Conservation (phyloP, 1,140 invertebrate species). For the Drosophila bocqueti region DNA sequence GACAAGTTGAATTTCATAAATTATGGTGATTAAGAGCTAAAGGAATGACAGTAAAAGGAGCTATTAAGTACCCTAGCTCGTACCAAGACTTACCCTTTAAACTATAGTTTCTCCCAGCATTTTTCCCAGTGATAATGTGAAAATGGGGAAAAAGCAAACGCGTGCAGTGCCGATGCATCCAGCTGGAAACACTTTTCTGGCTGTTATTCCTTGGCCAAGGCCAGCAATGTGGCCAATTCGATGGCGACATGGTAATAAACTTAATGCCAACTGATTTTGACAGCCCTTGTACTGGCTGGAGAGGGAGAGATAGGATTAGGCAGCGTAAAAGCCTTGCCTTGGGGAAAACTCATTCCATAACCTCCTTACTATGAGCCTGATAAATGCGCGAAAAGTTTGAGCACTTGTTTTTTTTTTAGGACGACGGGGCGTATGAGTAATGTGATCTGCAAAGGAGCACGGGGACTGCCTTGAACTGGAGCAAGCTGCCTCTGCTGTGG, state of each 20-base stretch:
- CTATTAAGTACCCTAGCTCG: too few species aligned
- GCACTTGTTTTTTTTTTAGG: slow-evolving; percentile 8
- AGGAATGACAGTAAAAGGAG: too few species aligned
- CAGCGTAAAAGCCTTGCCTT: slow-evolving; percentile 6
- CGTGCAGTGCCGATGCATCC: slow-evolving; percentile 43
- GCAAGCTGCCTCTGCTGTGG: slow-evolving; percentile 10
- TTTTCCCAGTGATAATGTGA: neutral
- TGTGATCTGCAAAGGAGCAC: slow-evolving; percentile 26
- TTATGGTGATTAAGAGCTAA: neutral
- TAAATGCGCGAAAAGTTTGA: slow-evolving; percentile 40
- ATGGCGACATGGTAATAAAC: slow-evolving; percentile 51
- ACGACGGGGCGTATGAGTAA: slow-evolving; percentile 29
- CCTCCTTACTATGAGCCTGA: slow-evolving; percentile 19
- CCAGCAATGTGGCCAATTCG: slow-evolving; percentile 42
- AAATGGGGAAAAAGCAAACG: slow-evolving; percentile 3
- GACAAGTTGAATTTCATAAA: neutral
- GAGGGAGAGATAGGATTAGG: slow-evolving; percentile 5
- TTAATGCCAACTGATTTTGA: slow-evolving; percentile 62
- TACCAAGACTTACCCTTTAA: neutral
- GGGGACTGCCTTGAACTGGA: slow-evolving; percentile 28
- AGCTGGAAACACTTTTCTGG: slow-evolving; percentile 48
- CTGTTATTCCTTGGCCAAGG: slow-evolving; percentile 46
- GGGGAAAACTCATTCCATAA: neutral
- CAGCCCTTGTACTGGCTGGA: slow-evolving; percentile 30
- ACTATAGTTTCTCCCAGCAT: too few species aligned